Evolutionary conservation across 2,797 vertebrate genomes (phyloP).

Genomic region (Muscicapa comitata): DNA sequence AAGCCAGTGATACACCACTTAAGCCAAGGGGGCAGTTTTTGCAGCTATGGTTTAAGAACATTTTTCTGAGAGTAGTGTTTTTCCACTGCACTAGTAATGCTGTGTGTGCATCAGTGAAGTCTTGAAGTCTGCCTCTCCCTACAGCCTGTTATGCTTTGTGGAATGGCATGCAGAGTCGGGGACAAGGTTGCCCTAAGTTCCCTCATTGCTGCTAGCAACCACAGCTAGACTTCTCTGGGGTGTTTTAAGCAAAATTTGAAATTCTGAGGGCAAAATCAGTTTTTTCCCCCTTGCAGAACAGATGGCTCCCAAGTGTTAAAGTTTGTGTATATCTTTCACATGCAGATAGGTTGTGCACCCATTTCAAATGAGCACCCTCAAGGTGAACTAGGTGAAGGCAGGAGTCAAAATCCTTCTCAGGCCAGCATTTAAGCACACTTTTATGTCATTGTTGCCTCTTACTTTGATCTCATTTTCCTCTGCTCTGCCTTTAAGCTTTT

Average conservation of each 20-base stretch:
- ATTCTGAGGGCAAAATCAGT: neutral
- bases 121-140: neutral
- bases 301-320: neutral
- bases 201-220: neutral
- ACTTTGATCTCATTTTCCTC: neutral
- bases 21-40: neutral
- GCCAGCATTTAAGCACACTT: neutral
- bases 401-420: neutral
- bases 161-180: neutral
- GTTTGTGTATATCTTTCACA: neutral
- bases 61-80: neutral
- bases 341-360: neutral
- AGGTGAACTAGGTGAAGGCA: neutral
- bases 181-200: neutral
- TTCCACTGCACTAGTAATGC: neutral
- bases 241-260: neutral
- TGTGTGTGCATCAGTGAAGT: neutral
- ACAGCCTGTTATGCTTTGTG: neutral
- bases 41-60: neutral
- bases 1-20: neutral
- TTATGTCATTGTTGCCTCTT: neutral
- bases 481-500: neutral
- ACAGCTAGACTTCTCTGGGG: neutral
- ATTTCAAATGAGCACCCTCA: neutral
- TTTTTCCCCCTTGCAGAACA: neutral